phyloP scores from a whole-genome alignment of 2,888 invertebrate species.

The Opisthograptis luteolata region DNA sequence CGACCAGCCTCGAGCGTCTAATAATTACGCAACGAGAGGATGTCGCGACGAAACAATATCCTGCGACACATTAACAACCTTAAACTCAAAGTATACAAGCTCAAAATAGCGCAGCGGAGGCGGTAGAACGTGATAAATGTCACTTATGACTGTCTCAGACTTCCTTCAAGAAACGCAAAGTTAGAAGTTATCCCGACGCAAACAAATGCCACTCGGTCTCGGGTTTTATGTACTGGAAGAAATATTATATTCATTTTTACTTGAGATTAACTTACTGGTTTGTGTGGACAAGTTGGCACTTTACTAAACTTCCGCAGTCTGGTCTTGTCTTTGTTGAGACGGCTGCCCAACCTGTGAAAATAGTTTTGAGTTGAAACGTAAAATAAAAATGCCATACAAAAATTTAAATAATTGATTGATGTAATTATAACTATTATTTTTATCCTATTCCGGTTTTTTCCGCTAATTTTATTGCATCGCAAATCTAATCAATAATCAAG shows the following conservation, averaged over 20 bases:
- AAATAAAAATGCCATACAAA: conserved; percentile 13
- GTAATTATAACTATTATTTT: no score
- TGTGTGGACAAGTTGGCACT: conserved; percentile 50
- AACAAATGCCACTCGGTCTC: conserved; percentile 43
- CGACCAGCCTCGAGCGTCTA: conserved; percentile 63
- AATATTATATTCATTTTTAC: conserved; percentile 36
- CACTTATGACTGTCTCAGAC: conserved; percentile 48
- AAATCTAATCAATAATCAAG: no score
- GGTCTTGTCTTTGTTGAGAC: conserved; percentile 40
- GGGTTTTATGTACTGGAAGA: conserved; percentile 37
- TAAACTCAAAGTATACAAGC: conserved; percentile 35
- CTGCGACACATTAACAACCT: conserved; percentile 41
- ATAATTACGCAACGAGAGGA: conserved; percentile 74
- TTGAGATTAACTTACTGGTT: conserved; percentile 57
- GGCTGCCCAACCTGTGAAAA: conserved; percentile 50
- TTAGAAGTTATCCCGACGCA: conserved; percentile 42
- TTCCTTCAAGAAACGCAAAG: conserved; percentile 44
- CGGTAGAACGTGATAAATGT: conserved; percentile 44
- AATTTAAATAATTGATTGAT: no score
- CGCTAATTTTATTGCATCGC: no score
- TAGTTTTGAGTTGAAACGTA: conserved; percentile 23
- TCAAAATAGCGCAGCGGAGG: conserved; percentile 38
- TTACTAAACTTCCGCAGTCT: conserved; percentile 47
- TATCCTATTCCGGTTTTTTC: no score
- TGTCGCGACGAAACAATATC: conserved; percentile 56